Conservation (phyloP, 2,113 vertebrate genomes). For the Deroptyus accipitrinus region DNA sequence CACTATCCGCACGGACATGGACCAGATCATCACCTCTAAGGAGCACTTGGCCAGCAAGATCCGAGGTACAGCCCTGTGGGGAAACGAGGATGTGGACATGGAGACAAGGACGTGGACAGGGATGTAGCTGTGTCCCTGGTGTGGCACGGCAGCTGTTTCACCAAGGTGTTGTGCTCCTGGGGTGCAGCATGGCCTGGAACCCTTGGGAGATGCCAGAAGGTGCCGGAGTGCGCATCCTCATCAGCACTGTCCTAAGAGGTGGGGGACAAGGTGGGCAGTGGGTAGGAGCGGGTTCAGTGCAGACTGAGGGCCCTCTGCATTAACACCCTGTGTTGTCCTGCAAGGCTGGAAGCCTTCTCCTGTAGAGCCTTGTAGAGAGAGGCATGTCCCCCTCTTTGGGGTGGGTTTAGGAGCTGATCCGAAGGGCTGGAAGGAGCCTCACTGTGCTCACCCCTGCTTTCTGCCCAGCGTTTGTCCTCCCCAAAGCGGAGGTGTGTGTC, state of each 20-base stretch:
- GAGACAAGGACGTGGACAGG: not conserved
- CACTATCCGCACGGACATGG: constrained; percentile 90
- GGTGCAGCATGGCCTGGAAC: not conserved
- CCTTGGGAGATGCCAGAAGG: not conserved
- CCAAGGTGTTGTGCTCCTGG: not conserved
- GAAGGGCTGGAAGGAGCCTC: not conserved
- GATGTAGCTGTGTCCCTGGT: not conserved
- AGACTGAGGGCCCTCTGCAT: not conserved
- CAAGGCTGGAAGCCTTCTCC: not conserved
- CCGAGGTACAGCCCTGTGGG: constrained; percentile 72
- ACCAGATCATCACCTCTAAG: constrained; percentile 96
- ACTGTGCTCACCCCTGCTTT: not conserved
- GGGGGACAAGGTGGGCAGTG: not conserved
- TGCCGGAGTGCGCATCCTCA: rapidly evolving
- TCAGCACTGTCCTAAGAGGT: not conserved
- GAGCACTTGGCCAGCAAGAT: constrained; percentile 94
- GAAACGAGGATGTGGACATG: not conserved
- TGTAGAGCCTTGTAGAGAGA: not conserved
- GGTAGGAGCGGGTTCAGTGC: not conserved
- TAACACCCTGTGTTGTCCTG: not conserved
- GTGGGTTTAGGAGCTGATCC: not conserved
- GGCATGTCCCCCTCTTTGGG: not conserved
- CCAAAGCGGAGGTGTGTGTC: constrained; percentile 89
- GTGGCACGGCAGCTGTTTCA: not conserved
- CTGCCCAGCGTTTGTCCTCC: constrained; percentile 82